Base-by-base conservation (phyloP, 2,888 invertebrate species). In the Laothoe populi region DNA sequence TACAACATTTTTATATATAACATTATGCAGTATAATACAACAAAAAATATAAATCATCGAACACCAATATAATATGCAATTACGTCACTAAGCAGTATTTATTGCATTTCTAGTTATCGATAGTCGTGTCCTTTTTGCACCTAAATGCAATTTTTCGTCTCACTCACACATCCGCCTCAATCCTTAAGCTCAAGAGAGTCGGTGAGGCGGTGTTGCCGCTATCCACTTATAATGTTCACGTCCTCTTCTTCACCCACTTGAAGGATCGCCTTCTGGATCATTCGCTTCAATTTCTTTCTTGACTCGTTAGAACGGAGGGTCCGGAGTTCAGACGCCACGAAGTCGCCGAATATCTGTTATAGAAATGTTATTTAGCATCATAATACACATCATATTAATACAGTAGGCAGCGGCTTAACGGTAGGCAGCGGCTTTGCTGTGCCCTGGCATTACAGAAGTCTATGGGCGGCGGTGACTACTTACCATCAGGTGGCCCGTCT, bases 301-400 rank as follows among this genome's bases (percentile, higher is more conserved):
- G 86, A 83, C 21, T 88, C 89, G 16, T 79, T 74, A 0, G 88
- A 86, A 1, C 88, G 83, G 0, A 92, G 84, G 4, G 83, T 86
- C 13, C 92, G 83, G 1, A 92, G 82, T 62, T 92, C 92, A 0
- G 91, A 90, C 0, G 92, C 92, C n/a, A 92, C 92, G 73, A 92
- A 92, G 73, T 92, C 90, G 0, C 92, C 92, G 61, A 92, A 92
- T 66, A 92, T 88, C 92, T 92, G 68, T 5, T 16, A 53, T 0
- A 5, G 21, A 46, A 16, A 19, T 19, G 4, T 16, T 11, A 11
- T 8, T 19, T 8, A 19, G 19, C 19, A 3, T 23, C 2, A 23
- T 21, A 0, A 45, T 10, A 10, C 21, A 46, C 10, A 16, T 4
- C 16, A 19, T 26, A 5, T 26, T 5, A 26, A 26, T 26, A 26